A percentile compares a stretch with the other conserved stretches of the same genome.
Evolutionary conservation across 2,113 vertebrate species (phyloP).

Genomic region (Indicator indicator): DNA sequence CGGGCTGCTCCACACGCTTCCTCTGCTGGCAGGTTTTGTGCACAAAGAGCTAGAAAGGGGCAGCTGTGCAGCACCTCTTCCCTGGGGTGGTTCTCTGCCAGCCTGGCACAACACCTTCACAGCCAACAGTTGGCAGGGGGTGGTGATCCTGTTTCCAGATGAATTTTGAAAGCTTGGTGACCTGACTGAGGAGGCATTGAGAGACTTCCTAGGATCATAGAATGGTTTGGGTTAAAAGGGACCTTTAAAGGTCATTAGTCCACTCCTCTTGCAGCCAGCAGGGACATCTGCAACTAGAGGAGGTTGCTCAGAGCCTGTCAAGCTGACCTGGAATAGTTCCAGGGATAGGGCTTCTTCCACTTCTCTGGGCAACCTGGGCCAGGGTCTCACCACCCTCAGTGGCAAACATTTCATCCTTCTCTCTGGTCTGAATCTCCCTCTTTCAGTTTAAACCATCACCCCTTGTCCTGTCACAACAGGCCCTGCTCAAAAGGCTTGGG

Average conservation of each 20-base stretch:
- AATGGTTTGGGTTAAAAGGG: neutral
- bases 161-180: neutral
- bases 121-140: neutral
- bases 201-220: neutral
- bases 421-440: neutral
- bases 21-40: constrained; percentile 8
- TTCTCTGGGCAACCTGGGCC: neutral
- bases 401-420: neutral
- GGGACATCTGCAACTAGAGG: neutral
- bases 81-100: neutral
- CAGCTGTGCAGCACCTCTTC: constrained; percentile 23
- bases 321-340: neutral
- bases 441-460: neutral
- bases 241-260: neutral
- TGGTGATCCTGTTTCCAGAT: neutral
- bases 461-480: neutral
- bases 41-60: neutral
- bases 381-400: neutral
- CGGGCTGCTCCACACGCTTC: neutral
- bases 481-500: neutral
- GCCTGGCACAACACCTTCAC: neutral
- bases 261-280: neutral
- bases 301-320: neutral
- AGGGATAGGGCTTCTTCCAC: neutral
- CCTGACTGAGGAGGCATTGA: neutral